phyloP scores from a whole-genome alignment of 2,797 vertebrate species.

The Rhabdomys pumilio region DNA sequence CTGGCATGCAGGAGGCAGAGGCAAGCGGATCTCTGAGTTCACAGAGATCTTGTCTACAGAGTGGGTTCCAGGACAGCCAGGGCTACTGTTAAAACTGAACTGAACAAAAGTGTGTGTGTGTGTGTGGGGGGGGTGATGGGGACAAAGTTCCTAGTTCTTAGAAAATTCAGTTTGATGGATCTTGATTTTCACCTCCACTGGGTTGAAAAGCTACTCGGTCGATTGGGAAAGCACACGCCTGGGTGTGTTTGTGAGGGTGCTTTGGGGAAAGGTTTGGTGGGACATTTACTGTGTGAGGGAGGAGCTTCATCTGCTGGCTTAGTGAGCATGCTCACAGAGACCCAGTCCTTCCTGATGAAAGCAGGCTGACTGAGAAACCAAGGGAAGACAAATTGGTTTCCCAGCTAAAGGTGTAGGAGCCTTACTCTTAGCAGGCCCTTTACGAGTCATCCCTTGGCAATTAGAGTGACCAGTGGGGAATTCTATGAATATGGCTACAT shows the following conservation, averaged over 20 bases:
- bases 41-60: not conserved
- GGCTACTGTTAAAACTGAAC: not conserved
- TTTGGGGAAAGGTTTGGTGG: not conserved
- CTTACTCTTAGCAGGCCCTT: fast-evolving
- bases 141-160: not conserved
- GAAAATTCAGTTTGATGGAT: not conserved
- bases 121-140: too few relatives aligned
- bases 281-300: too few relatives aligned
- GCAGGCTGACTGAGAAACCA: not conserved
- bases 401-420: not conserved
- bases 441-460: too few relatives aligned
- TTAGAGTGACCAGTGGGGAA: not conserved
- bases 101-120: not conserved
- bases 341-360: fast-evolving
- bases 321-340: fast-evolving
- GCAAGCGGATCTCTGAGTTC: not conserved
- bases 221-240: not conserved
- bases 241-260: not conserved
- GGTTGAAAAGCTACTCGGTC: not conserved
- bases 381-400: not conserved
- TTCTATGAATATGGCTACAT: not conserved
- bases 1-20: not conserved
- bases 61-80: not conserved
- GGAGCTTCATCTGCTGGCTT: not conserved
- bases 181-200: not conserved